Percentiles rank a stretch among this genome's conserved stretches.
Conservation (phyloP, 2,888 invertebrate genomes). For the Callyntrura sp. region DNA sequence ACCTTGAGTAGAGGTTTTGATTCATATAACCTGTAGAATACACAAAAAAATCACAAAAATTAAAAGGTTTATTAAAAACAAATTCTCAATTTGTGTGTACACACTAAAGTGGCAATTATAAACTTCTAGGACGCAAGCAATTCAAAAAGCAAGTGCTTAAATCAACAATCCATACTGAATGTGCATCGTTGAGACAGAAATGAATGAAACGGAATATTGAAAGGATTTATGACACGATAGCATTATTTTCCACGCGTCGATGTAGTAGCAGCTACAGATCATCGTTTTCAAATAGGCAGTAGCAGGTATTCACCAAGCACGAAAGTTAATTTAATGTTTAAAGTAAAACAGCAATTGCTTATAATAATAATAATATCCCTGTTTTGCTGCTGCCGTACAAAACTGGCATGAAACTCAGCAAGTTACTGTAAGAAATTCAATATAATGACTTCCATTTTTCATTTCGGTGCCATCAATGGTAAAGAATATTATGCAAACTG, state of each 20-base stretch:
- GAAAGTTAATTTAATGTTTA: neutral
- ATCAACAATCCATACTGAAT: conserved; percentile 15
- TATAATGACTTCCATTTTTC: conserved; percentile 52
- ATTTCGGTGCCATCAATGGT: conserved; percentile 60
- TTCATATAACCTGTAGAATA: conserved; percentile 83
- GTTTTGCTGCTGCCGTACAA: conserved; percentile 19
- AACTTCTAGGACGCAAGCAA: neutral
- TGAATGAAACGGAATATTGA: neutral
- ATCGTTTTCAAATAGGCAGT: too few relatives aligned
- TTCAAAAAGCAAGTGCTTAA: conserved; percentile 49
- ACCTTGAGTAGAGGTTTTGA: conserved; percentile 90
- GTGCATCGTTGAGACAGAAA: neutral
- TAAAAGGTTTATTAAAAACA: neutral
- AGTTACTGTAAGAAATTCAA: conserved; percentile 13
- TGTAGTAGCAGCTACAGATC: neutral
- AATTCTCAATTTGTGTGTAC: neutral
- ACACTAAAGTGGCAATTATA: neutral
- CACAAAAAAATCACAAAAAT: conserved; percentile 54
- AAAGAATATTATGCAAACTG: conserved; percentile 57
- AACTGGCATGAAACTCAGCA: neutral
- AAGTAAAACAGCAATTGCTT: too few relatives aligned
- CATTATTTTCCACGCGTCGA: too few relatives aligned
- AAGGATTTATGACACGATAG: conserved; percentile 29
- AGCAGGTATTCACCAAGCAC: neutral
- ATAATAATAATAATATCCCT: neutral